Evolutionary conservation across 37 sponge, comb jelly and placozoan genomes (phyloP), one percentile per base, ranked within the genome.

Genomic region (Spongilla lacustris): DNA sequence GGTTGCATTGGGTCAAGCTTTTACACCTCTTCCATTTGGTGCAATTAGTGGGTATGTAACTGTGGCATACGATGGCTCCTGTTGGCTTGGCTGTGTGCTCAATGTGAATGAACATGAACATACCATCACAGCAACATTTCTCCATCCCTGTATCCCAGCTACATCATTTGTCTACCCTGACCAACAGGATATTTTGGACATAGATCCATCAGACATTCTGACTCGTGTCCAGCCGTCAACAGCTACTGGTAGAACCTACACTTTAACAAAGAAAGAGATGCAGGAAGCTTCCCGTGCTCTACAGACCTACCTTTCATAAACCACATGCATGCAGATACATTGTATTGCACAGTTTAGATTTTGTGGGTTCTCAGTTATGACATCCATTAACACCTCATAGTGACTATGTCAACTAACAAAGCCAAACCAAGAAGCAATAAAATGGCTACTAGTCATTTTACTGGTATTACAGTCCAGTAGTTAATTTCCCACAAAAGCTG

Each of bases 81-180:
- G 90, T 84, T 84, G 75, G 84, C 22, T 89, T 26, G 90, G 67
- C n/a, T 89, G 75, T 74, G 85, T 89, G 67, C 69, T 84, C 50
- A 37, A 84, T 41, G 41, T 41, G 41, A 41, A 41, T 41, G 41
- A 41, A 41, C 41, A 41, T 41, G 41, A 41, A 41, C 41, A n/a
- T 29, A 36, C 37, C 49, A 85, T 84, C 9, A 89, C 30, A 79
- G 31, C 84, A 27, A 84, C 68, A n/a, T 84, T 89, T 14, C 75
- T 89, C 13, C 85, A 84, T 37, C 90, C 90, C n/a, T 69, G 78
- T 37, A 80, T 84, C 32, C 81, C 90, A 49, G 33, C 83, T 13
- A 41, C 25, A 25, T 76, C 83, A 29, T 88, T 71, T 66, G 38
- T 38, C 13, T 88, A 88, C 31, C 89, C 83, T 36, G n/a, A 34